Evolutionary conservation across 2,113 vertebrate genomes (phyloP).

Genomic region (Tenebrosternarchus preto): DNA sequence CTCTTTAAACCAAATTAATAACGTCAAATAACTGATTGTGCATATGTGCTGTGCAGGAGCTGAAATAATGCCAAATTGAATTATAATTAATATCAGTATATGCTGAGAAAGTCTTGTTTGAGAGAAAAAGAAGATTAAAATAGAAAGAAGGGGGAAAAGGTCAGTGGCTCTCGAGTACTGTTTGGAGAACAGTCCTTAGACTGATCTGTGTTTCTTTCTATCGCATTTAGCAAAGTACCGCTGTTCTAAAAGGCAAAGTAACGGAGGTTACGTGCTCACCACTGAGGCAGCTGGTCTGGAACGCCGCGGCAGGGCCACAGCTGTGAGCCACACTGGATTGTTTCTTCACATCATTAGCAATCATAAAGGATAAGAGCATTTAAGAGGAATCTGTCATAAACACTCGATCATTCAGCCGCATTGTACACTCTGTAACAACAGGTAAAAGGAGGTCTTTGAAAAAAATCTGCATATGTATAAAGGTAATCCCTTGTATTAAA

Average conservation of each 20-base stretch:
- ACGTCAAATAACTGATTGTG: not conserved
- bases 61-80: conserved; percentile 12
- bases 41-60: conserved; percentile 12
- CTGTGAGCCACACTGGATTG: conserved; percentile 42
- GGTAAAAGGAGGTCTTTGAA: conserved; percentile 75
- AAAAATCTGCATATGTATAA: conserved; percentile 75
- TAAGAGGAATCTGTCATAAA: conserved; percentile 52
- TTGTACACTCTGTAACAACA: conserved; percentile 72
- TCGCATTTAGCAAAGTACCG: conserved; percentile 35
- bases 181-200: conserved; percentile 20
- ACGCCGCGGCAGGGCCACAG: conserved; percentile 10
- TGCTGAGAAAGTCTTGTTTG: not conserved
- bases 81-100: not conserved
- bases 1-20: not conserved
- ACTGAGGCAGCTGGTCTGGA: conserved; percentile 19
- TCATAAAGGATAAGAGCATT: conserved; percentile 54
- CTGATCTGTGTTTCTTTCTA: conserved; percentile 21
- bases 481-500: conserved; percentile 73
- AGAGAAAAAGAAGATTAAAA: not conserved
- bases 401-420: conserved; percentile 60
- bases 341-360: conserved; percentile 60
- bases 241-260: conserved; percentile 18
- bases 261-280: not conserved
- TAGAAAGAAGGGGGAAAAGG: not conserved
- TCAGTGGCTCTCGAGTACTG: conserved; percentile 42